Evolutionary conservation across 2,797 vertebrate genomes (phyloP), one percentile per base, ranked within the genome.

Genomic region (Pampus argenteus): DNA sequence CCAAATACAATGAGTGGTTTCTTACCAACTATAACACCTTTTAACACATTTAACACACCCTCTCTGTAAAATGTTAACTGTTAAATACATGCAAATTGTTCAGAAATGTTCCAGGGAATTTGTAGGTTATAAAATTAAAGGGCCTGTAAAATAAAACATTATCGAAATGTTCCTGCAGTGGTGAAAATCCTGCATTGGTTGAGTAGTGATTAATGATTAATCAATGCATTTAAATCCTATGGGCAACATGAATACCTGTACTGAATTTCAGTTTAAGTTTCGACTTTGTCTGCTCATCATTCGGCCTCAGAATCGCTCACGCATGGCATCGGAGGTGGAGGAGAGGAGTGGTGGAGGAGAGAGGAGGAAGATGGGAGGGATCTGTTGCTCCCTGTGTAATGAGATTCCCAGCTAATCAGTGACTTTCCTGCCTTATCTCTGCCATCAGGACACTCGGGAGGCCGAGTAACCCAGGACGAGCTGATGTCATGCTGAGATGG

Each of bases 391-490:
- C 88, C 71, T 92, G 86, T 94, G 94, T 95, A 95, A 95, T 87
- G 89, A 94, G 94, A 95, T 94, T 95, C 94, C 92, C 88, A 65
- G 93, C 89, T 94, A 94, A 95, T 95, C 94, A 94, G 93, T 94
- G 93, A 94, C 93, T 95, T 94, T 94, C 92, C 91, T 93, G 88
- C 80, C 86, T 93, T 95, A 95, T 95, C 94, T 86, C 73, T 86
- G 86, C 88, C 91, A 94, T 94, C 94, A 86, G 92, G 93, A 92
- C 92, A 93, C 93, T 91, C 85, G 78, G 93, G 91, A 94, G 91
- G 90, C 92, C 91, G 83, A 92, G 93, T 94, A 95, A 95, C 93
- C 86, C 89, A 94, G 94, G 94, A 93, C 82, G 92, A 89, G 91
- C 89, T 95, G 93, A 95, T 95, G 93, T 95, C 94, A 95, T 94